phyloP scores from a whole-genome alignment of 2,888 invertebrate species.

The Leptinotarsa juncta region DNA sequence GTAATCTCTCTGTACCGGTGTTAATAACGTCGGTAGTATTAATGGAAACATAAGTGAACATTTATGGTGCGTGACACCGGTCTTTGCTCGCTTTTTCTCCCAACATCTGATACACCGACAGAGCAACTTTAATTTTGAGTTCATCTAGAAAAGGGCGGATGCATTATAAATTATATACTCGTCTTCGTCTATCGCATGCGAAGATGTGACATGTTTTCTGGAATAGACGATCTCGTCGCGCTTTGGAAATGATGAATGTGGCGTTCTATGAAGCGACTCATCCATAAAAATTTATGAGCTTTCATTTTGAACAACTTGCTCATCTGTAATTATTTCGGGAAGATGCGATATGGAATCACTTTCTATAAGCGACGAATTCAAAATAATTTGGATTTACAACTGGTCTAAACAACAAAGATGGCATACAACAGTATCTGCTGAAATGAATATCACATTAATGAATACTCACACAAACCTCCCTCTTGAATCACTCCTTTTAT shows the following conservation, averaged over 20 bases:
- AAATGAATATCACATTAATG: too few species aligned
- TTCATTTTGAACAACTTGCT: conserved; percentile 54
- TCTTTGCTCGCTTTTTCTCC: conserved; percentile 55
- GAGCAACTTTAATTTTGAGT: conserved; percentile 50
- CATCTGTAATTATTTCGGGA: conserved; percentile 45
- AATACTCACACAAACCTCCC: too few species aligned
- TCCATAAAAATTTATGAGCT: conserved; percentile 62
- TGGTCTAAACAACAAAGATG: neutral
- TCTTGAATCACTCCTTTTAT: too few species aligned
- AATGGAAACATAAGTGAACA: conserved; percentile 68
- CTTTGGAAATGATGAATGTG: conserved; percentile 60
- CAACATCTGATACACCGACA: conserved; percentile 60
- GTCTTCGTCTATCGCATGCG: conserved; percentile 40
- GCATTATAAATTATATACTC: conserved; percentile 43
- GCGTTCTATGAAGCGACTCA: conserved; percentile 60
- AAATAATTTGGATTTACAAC: neutral
- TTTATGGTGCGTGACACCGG: conserved; percentile 67
- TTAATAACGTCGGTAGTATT: conserved; percentile 63
- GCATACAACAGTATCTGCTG: neutral
- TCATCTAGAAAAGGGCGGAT: conserved; percentile 44
- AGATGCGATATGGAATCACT: conserved; percentile 22
- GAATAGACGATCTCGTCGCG: conserved; percentile 54
- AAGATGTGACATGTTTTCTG: conserved; percentile 48
- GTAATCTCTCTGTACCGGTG: conserved; percentile 57
- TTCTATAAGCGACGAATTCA: conserved; percentile 2